Base-by-base conservation (phyloP, 2,888 invertebrate species). In the Agrenia bidenticulata region DNA sequence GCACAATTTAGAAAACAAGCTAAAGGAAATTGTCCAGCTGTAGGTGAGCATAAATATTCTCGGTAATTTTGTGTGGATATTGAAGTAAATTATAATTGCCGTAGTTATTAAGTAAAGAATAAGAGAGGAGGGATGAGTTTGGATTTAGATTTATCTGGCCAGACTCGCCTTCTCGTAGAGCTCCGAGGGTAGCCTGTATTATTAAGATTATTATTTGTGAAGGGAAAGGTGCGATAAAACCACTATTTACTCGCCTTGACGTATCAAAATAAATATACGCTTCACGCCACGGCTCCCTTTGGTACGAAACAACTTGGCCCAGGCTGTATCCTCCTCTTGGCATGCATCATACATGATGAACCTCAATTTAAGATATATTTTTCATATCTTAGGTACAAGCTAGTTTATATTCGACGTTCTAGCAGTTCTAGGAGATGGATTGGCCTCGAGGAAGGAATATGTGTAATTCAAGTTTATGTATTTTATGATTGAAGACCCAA, bases 221-320 rank as follows among this genome's bases (percentile, higher is more conserved):
- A 41, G 51, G 57, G 57, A 57, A 70, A 70, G 73, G 73, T 73
- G 73, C 70, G 73, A 73, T 73, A 73, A 73, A 73, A 73, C 65
- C 65, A 70, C 69, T 73, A 70, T 70, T 70, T 73, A 70, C 70
- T 66, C 66, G 55, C 65, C 64, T 62, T 65, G 70, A 67, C 67
- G 67, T 70, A 67, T 65, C 65, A 70, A 70, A 70, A 70, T 70
- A 70, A 70, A 70, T 67, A 70, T 26, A 50, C 42, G 67, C 57
- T 64, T 59, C 59, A 54, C 58, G 54, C 61, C 53, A 51, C 45
- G 50, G 45, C 50, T 59, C 59, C 59, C 49, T 49, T 59, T 57
- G 7, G 23, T 13, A 49, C 13, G 37, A 49, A 56, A 56, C 58
- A 32, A 32, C 5, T 32, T 32, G 32, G 32, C 32, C 32, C 32